Base-by-base conservation (phyloP, 2,888 invertebrate species). In the Caenorhabditis wallacei region DNA sequence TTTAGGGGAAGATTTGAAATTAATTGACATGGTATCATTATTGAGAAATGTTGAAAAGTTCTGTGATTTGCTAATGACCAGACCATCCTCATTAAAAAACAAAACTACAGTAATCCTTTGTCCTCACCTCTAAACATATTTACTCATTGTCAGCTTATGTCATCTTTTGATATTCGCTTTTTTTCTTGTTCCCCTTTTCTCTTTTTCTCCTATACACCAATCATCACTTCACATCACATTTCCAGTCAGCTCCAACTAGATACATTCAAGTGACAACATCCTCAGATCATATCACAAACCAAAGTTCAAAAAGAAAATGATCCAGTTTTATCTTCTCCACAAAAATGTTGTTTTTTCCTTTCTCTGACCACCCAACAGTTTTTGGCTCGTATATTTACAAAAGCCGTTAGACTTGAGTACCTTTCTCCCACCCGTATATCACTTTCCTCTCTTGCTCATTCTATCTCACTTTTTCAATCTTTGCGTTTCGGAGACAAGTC, bases 241-340 rank as follows among this genome's bases (percentile, higher is more conserved):
- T 53, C 26, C 22, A 22, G 5, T 3, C 11, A 40, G 18, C 24
- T 37, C 40, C 7, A 53, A 40, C 68, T 54, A 46, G 53, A 68
- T 7, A 46, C 22, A 40, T n/a, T 48, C 46, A 48, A 48, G 46
- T 48, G 46, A 48, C 18, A n/a, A n/a, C n/a, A 48, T 5, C 10
- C 20, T 20, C 37, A 37, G 35, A 69, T 43, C 59, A 59, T 70
- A 70, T 70, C 70, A 30, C 30, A 35, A 71, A 71, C 71, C 71
- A 59, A 71, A 71, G 61, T 56, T 56, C 56, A 46, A 66, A 69
- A 26, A 22, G 40, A 24, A 18, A 40, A 37, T 35, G 22, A 71
- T 46, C 71, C 71, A 71, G 71, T 71, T 71, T 61, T 53, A 51
- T 64, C 64, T 48, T 46, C 46, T 40, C 57, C 30, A 46, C 48